phyloP scores from a whole-genome alignment of 2,797 vertebrate species.

The Thunnus albacares region DNA sequence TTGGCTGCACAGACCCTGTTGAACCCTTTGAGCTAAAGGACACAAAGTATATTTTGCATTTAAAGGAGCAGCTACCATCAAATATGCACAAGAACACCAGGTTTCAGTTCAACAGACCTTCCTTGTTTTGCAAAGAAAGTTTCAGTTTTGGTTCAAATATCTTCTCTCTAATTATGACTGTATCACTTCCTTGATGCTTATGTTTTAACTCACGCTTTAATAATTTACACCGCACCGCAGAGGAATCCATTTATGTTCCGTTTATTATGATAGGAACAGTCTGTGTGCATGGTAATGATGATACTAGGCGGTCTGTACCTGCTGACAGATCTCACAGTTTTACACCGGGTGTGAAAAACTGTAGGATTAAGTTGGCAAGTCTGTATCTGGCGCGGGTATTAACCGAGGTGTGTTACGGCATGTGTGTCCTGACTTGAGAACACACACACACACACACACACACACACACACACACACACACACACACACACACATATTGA shows the following conservation, averaged over 20 bases:
- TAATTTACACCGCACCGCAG: constrained; percentile 9
- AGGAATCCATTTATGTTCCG: neutral
- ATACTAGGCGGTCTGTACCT: constrained; percentile 20
- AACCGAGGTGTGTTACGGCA: constrained; percentile 29
- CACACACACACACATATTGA: neutral
- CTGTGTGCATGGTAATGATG: constrained; percentile 8
- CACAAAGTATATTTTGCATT: no score
- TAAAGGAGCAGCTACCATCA: neutral
- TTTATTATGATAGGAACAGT: constrained; percentile 11
- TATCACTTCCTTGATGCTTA: neutral
- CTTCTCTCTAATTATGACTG: neutral
- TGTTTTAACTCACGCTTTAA: constrained; percentile 6
- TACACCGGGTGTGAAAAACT: constrained; percentile 31
- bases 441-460: neutral
- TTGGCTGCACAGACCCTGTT: no score
- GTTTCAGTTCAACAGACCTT: neutral
- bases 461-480: neutral
- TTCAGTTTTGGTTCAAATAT: constrained; percentile 13
- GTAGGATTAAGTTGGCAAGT: constrained; percentile 53
- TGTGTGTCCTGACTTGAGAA: constrained; percentile 47
- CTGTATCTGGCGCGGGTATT: constrained; percentile 37
- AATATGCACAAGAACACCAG: neutral
- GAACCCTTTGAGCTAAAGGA: no score
- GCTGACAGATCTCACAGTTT: constrained; percentile 31
- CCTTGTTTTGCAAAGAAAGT: neutral